These are phyloP conservation scores for Phylloscopus whistleri DNA, from an alignment of 2,113 vertebrate genomes.

Conservation along the genomic window DNA sequence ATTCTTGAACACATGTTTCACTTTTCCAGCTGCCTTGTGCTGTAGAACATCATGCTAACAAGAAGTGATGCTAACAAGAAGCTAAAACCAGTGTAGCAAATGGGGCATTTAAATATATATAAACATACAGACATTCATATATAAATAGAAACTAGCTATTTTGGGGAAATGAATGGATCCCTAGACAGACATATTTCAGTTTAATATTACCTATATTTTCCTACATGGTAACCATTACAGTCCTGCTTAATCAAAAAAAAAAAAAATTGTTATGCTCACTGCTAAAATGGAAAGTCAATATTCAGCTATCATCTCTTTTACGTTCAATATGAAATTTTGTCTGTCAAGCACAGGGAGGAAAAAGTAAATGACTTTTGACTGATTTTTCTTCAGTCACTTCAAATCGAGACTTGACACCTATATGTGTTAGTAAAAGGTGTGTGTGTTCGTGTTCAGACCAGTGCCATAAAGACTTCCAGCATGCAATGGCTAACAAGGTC, in stretches of 20 bases:
- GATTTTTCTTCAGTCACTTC: slow-evolving; percentile 11
- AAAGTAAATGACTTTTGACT: slow-evolving; percentile 7
- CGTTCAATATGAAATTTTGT: slow-evolving; percentile 21
- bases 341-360: not conserved
- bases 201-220: slow-evolving; percentile 74
- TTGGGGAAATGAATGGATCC: slow-evolving; percentile 72
- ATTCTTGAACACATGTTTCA: slow-evolving; percentile 76
- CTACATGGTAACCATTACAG: slow-evolving; percentile 64
- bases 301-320: slow-evolving; percentile 35
- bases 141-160: slow-evolving; percentile 74
- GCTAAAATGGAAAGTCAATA: slow-evolving; percentile 49
- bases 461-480: not conserved
- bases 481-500: not conserved
- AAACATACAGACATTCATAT: slow-evolving; percentile 76
- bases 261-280: slow-evolving; percentile 5
- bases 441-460: not conserved
- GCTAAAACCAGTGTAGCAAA: slow-evolving; percentile 79
- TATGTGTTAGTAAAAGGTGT: not conserved
- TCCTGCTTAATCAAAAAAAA: slow-evolving; percentile 45
- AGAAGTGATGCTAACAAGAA: slow-evolving; percentile 82
- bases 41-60: slow-evolving; percentile 80
- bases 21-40: slow-evolving; percentile 73
- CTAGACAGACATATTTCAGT: slow-evolving; percentile 73
- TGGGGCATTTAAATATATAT: slow-evolving; percentile 79
- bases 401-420: not conserved